phyloP scores from a whole-genome alignment of 2,888 invertebrate genomes.

The Torymus aiolomorphi region DNA sequence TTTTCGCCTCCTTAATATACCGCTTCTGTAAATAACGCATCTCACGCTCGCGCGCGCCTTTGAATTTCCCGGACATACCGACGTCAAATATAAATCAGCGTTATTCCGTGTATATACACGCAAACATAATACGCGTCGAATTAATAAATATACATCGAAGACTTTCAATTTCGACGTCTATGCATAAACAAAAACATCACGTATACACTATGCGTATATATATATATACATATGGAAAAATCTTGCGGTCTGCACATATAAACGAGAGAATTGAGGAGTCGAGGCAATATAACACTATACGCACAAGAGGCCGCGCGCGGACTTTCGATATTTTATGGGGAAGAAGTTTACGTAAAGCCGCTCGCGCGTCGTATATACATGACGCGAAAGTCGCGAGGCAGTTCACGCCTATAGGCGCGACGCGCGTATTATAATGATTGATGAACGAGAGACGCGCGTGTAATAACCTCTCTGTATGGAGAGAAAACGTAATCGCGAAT shows the following conservation, averaged over 20 bases:
- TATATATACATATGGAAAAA: neutral
- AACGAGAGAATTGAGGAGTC: neutral
- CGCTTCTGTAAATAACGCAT: too few species aligned
- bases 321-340: constrained; percentile 42
- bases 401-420: too few species aligned
- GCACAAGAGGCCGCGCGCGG: neutral
- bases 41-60: too few species aligned
- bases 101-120: too few species aligned
- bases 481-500: neutral
- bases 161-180: too few species aligned
- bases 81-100: too few species aligned
- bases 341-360: constrained; percentile 34
- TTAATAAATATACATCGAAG: too few species aligned
- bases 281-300: neutral
- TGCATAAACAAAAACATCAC: neutral
- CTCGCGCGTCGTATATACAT: neutral
- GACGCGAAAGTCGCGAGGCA: neutral
- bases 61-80: too few species aligned
- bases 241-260: too few species aligned
- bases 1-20: too few species aligned
- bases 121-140: too few species aligned
- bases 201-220: constrained; percentile 9
- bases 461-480: neutral
- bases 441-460: neutral
- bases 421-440: too few species aligned